These are phyloP conservation scores for Ispidina picta DNA, from an alignment of 2,797 vertebrate genomes.

Conservation along the genomic window DNA sequence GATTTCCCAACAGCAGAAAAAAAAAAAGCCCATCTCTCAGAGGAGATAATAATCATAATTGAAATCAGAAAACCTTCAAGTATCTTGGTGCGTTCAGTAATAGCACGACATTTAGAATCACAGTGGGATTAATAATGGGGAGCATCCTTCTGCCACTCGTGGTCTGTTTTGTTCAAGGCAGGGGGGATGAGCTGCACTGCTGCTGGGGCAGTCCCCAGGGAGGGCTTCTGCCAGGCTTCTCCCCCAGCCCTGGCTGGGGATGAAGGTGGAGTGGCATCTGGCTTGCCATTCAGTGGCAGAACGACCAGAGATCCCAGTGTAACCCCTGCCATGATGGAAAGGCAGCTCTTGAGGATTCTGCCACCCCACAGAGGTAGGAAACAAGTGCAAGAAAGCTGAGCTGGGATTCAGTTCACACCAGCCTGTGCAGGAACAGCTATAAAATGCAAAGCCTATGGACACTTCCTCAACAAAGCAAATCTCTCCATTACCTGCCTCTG, in stretches of 20 bases:
- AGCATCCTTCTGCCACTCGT: background rate
- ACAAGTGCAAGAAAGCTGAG: background rate
- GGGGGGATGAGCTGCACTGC: background rate
- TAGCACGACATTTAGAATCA: conserved; percentile 31
- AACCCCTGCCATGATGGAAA: background rate
- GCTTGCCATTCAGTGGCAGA: background rate
- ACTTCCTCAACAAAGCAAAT: conserved; percentile 51
- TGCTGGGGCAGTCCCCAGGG: background rate
- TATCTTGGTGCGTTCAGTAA: conserved; percentile 57
- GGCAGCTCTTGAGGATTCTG: conserved; percentile 42
- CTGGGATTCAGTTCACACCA: conserved; percentile 44
- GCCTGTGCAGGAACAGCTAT: conserved; percentile 49
- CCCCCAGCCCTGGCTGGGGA: background rate
- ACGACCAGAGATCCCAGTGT: background rate
- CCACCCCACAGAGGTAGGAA: background rate
- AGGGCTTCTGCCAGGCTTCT: background rate
- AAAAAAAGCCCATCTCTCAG: conserved; percentile 19
- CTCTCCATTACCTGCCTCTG: background rate
- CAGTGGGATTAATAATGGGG: conserved; percentile 19
- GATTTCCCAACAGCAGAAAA: conserved; percentile 52
- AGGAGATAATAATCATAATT: conserved; percentile 75
- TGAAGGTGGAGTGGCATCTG: background rate
- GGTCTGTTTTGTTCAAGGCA: background rate
- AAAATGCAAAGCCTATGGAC: conserved; percentile 52
- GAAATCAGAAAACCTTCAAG: conserved; percentile 76